phyloP scores from a whole-genome alignment of 2,113 vertebrate genomes.

The Pipra filicauda region DNA sequence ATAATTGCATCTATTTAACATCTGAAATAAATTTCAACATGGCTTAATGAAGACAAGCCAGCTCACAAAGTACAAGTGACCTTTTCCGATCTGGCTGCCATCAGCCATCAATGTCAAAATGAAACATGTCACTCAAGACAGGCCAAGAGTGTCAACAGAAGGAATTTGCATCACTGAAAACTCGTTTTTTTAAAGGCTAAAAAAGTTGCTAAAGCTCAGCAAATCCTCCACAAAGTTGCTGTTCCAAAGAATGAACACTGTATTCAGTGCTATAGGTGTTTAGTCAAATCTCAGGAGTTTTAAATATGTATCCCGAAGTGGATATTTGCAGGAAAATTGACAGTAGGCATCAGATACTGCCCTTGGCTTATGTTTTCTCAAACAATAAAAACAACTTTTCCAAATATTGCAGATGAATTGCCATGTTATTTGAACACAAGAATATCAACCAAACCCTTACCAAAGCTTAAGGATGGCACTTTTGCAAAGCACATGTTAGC shows the following conservation, averaged over 20 bases:
- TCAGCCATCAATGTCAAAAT: not conserved
- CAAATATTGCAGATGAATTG: not conserved
- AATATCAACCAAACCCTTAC: not conserved
- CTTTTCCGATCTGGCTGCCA: not conserved
- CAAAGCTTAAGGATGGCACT: not conserved
- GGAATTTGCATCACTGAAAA: not conserved
- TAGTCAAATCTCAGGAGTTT: not conserved
- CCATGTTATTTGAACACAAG: not conserved
- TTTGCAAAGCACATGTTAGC: not conserved
- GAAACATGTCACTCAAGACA: not conserved
- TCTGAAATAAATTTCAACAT: not conserved
- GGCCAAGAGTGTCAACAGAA: not conserved
- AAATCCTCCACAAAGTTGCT: not conserved
- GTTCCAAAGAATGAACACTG: not conserved
- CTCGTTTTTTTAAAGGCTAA: not conserved
- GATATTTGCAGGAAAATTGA: not conserved
- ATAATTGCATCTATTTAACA: not conserved
- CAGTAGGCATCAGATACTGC: not conserved
- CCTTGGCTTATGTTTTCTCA: not conserved
- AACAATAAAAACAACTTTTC: not conserved
- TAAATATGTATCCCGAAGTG: not conserved
- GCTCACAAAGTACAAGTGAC: not conserved
- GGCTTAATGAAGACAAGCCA: not conserved
- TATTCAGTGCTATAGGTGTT: not conserved
- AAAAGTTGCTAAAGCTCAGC: not conserved